These are phyloP conservation scores for Ornithorhynchus anatinus DNA, from an alignment of 2,113 vertebrate genomes.

Conservation along the genomic window DNA sequence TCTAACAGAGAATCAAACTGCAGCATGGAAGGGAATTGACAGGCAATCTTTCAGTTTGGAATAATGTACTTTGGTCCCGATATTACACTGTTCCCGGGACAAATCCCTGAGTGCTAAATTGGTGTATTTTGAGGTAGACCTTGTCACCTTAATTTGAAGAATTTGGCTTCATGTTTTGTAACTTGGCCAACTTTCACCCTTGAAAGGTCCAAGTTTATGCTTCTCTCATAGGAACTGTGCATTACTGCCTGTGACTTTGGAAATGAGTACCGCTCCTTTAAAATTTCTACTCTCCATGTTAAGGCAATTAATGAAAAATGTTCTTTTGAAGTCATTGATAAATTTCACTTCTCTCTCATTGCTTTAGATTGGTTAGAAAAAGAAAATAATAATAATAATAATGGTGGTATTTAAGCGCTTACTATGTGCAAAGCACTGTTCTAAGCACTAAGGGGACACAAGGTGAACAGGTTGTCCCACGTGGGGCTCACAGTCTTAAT, in stretches of 20 bases:
- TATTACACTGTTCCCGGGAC: neutral
- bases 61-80: neutral
- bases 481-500: too few relatives aligned
- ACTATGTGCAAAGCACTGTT: too few relatives aligned
- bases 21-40: neutral
- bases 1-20: neutral
- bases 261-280: neutral
- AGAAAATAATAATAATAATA: neutral
- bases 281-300: neutral
- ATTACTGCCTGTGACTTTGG: neutral
- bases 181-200: neutral
- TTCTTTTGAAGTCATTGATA: neutral
- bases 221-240: neutral
- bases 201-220: neutral
- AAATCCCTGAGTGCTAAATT: neutral
- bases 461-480: too few relatives aligned
- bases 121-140: neutral
- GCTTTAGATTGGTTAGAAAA: neutral
- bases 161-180: slow-evolving; percentile 2
- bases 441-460: too few relatives aligned
- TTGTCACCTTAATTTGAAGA: too few relatives aligned
- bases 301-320: neutral
- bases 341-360: neutral
- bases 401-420: neutral
- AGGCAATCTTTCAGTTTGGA: neutral